Evolutionary conservation across 2,888 invertebrate species (phyloP).

Genomic region (Drosophila merina): DNA sequence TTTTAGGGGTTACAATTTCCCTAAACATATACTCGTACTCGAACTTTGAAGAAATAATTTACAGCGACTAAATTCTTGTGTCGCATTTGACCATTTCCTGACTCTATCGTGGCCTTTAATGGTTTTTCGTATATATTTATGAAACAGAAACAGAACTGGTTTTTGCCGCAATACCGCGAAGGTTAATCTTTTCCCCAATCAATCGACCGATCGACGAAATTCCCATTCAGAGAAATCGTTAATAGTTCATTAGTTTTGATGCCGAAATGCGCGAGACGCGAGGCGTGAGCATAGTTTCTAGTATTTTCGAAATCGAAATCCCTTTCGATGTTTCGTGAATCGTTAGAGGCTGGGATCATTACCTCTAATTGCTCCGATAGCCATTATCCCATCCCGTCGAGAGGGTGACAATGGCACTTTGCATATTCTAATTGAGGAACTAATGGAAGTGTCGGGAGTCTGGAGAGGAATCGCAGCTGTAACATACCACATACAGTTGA

Average conservation of each 20-base stretch:
- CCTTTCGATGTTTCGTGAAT: background rate
- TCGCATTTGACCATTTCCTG: conserved; percentile 26
- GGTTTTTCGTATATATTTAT: conserved; percentile 13
- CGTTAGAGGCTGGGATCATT: conserved; percentile 20
- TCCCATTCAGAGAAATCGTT: conserved; percentile 52
- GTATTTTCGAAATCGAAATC: background rate
- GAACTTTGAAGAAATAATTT: background rate
- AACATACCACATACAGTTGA: conserved; percentile 14
- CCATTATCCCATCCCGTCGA: conserved; percentile 12
- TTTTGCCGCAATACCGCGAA: conserved; percentile 63
- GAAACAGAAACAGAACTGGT: conserved; percentile 52
- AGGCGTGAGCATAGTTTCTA: conserved; percentile 6
- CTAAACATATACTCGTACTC: background rate
- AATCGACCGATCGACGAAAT: conserved; percentile 16
- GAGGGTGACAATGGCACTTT: conserved; percentile 36
- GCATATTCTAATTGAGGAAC: conserved; percentile 38
- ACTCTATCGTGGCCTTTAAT: conserved; percentile 19
- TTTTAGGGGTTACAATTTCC: background rate
- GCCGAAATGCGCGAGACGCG: conserved; percentile 44
- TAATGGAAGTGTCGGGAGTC: conserved; percentile 11
- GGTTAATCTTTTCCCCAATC: conserved; percentile 67
- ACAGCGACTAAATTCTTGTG: background rate
- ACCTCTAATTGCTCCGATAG: conserved; percentile 20
- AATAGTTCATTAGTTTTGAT: conserved; percentile 61
- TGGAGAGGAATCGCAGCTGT: background rate